A percentile compares a stretch with the other conserved stretches of the same genome.
Conservation (phyloP, 2,888 invertebrate genomes). For the Mechanitis messenoides region DNA sequence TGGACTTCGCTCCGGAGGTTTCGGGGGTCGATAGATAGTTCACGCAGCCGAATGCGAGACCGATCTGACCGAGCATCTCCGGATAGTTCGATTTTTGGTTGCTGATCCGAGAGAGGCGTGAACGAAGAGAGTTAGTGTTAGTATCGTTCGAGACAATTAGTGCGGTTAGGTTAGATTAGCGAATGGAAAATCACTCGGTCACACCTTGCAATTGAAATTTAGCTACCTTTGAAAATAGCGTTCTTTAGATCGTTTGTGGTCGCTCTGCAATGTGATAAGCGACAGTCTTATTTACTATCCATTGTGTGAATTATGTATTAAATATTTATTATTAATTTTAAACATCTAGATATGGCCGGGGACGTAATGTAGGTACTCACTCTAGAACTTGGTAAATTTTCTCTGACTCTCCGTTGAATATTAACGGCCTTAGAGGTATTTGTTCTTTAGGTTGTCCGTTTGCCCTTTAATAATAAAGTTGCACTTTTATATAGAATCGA, state of each 20-base stretch:
- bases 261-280: constrained; percentile 69
- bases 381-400: constrained; percentile 83
- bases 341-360: constrained; percentile 6
- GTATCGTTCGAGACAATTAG: constrained; percentile 24
- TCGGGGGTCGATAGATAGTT: constrained; percentile 67
- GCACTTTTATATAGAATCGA: not conserved
- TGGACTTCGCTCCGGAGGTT: constrained; percentile 38
- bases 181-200: constrained; percentile 42
- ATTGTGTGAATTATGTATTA: constrained; percentile 15
- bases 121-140: constrained; percentile 37
- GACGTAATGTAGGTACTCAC: constrained; percentile 71
- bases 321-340: constrained; percentile 12
- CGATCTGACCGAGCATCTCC: constrained; percentile 74
- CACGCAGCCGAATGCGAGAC: constrained; percentile 72
- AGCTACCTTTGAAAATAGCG: constrained; percentile 71
- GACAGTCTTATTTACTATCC: constrained; percentile 28
- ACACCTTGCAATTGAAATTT: constrained; percentile 41
- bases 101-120: constrained; percentile 45
- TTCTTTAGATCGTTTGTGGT: constrained; percentile 75
- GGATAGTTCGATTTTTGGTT: constrained; percentile 74
- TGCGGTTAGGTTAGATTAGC: constrained; percentile 22
- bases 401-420: constrained; percentile 81
- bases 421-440: constrained; percentile 86
- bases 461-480: constrained; percentile 43
- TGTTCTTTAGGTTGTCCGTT: constrained; percentile 79